These are phyloP conservation scores for Rhabdophis nuchalis DNA, from an alignment of 2,797 vertebrate genomes.

Conservation along the genomic window DNA sequence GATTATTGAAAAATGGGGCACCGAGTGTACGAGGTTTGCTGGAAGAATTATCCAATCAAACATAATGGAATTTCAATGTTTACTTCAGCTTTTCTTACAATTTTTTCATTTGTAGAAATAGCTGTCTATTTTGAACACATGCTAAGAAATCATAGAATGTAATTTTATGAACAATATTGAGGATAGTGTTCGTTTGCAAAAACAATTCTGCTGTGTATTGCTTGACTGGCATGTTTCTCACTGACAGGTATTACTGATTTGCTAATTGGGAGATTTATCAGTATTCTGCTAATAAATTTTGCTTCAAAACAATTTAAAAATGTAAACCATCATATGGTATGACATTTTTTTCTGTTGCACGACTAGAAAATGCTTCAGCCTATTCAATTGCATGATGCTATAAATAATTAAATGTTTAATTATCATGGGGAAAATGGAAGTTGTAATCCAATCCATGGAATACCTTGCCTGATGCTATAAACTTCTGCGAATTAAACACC, in stretches of 20 bases:
- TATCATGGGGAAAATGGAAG: background rate
- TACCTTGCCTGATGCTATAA: background rate
- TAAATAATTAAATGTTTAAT: constrained; percentile 45
- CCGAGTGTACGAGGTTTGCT: background rate
- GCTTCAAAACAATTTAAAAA: constrained; percentile 67
- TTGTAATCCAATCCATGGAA: background rate
- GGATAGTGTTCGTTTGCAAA: constrained; percentile 34
- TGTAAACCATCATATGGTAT: constrained; percentile 68
- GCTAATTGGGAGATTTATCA: constrained; percentile 68
- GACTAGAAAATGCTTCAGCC: constrained; percentile 31
- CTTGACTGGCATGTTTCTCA: constrained; percentile 39
- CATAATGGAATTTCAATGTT: background rate
- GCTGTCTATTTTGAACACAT: background rate
- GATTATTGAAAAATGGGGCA: background rate
- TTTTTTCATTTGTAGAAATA: background rate
- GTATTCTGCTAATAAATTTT: constrained; percentile 42
- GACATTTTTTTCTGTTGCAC: constrained; percentile 62
- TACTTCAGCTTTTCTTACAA: background rate
- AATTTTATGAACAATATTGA: background rate
- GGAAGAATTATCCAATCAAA: background rate
- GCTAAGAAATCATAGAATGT: background rate
- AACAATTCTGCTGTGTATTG: constrained; percentile 27
- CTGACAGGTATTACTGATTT: constrained; percentile 49
- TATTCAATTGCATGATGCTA: constrained; percentile 52
- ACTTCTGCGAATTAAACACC: background rate